Percentiles rank a stretch among this genome's conserved stretches.
These are phyloP conservation scores for Cliona cf. orientalis DNA, from an alignment of 37 sponge, comb jelly and placozoan genomes.

Conservation along the genomic window DNA sequence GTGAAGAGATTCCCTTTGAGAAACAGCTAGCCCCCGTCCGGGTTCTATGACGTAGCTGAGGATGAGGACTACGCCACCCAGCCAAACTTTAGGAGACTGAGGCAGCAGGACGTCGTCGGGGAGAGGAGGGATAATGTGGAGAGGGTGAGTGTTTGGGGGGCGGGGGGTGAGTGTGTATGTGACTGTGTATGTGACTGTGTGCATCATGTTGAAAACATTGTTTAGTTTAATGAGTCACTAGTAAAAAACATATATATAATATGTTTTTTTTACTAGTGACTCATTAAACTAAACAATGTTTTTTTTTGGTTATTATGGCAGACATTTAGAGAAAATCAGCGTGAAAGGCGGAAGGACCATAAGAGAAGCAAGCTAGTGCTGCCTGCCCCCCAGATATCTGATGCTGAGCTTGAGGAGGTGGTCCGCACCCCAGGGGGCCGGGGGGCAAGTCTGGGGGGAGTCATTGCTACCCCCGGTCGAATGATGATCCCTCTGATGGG, in stretches of 20 bases:
- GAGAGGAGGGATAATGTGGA: slow-evolving; percentile 83
- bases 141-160: slow-evolving; percentile 60
- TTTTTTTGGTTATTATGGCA: no score
- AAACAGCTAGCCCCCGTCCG: slow-evolving; percentile 94
- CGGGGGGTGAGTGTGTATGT: no score
- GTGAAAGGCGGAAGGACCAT: slow-evolving; percentile 37
- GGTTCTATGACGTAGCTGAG: slow-evolving; percentile 89
- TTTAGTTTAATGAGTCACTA: no score
- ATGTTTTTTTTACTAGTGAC: no score
- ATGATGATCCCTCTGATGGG: background rate
- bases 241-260: no score
- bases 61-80: slow-evolving; percentile 51
- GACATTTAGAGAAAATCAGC: no score
- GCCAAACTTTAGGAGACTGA: slow-evolving; percentile 74
- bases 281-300: no score
- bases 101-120: slow-evolving; percentile 84
- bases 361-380: slow-evolving; percentile 96
- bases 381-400: slow-evolving; percentile 96
- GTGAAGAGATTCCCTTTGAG: slow-evolving; percentile 95
- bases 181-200: no score
- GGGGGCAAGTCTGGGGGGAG: slow-evolving; percentile 25
- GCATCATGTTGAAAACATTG: no score
- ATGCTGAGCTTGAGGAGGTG: slow-evolving; percentile 92
- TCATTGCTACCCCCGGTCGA: slow-evolving; percentile 18
- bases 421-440: slow-evolving; percentile 66